A percentile compares a stretch with the other conserved stretches of the same genome.
Evolutionary conservation across 1,140 invertebrate species (phyloP).

Genomic region (Amyelois transitella): DNA sequence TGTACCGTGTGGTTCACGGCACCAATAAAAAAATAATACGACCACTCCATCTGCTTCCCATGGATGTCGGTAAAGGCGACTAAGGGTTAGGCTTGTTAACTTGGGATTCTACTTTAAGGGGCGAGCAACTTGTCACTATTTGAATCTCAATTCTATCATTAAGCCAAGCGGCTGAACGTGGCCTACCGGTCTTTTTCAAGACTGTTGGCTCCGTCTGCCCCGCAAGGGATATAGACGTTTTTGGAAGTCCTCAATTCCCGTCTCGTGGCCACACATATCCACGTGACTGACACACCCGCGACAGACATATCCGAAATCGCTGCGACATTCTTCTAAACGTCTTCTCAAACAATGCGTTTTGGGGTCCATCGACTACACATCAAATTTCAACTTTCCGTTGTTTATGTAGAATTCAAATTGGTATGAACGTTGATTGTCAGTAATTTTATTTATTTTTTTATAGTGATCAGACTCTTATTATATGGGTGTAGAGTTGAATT

Average conservation of each 20-base stretch:
- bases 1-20: not conserved
- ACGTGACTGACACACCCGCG: slow-evolving; percentile 57
- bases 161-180: no score
- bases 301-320: slow-evolving; percentile 68
- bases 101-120: not conserved
- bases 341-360: slow-evolving; percentile 45
- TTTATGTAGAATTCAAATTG: slow-evolving; percentile 10
- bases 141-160: no score
- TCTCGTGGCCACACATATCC: slow-evolving; percentile 26
- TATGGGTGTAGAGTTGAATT: slow-evolving; percentile 9
- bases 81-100: no score
- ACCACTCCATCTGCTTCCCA: no score
- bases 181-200: no score
- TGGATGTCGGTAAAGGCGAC: no score
- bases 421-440: slow-evolving; percentile 4
- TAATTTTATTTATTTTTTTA: slow-evolving; percentile 6
- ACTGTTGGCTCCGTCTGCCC: no score
- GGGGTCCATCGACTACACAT: slow-evolving; percentile 28
- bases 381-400: not conserved
- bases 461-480: slow-evolving; percentile 4
- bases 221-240: no score
- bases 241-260: slow-evolving; percentile 14
- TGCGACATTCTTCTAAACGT: slow-evolving; percentile 63
- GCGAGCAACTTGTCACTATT: no score
- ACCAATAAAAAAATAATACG: no score